A percentile compares a stretch with the other conserved stretches of the same genome.
Evolutionary conservation across 1,140 invertebrate species (phyloP).

Genomic region (Rhizoglyphus robini): DNA sequence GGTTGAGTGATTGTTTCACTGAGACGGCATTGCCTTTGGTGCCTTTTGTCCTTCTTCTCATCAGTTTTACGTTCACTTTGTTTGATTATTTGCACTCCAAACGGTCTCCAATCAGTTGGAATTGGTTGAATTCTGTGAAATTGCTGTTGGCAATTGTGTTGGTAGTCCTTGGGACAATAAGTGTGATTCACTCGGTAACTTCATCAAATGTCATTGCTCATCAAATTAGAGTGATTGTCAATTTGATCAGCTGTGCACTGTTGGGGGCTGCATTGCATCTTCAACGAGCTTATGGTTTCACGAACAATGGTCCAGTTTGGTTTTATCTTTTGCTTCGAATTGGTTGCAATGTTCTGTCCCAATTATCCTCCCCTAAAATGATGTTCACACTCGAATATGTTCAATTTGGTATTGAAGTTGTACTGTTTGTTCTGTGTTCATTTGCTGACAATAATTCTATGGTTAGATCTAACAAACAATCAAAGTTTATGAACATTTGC

Average conservation of each 20-base stretch:
- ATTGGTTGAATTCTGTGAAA: background rate
- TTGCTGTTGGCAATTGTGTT: background rate
- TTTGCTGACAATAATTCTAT: background rate
- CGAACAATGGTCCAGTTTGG: constrained; percentile 9
- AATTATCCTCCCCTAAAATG: background rate
- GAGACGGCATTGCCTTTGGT: constrained; percentile 70
- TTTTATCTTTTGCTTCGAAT: constrained; percentile 4
- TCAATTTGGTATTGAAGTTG: background rate
- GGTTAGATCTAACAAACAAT: background rate
- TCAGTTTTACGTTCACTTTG: constrained; percentile 31
- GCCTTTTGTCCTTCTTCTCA: constrained; percentile 70
- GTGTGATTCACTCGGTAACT: no score
- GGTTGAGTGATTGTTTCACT: constrained; percentile 73
- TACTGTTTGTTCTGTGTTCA: background rate
- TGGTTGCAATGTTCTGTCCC: background rate
- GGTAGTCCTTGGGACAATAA: background rate
- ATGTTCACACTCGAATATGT: background rate
- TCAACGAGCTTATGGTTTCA: background rate
- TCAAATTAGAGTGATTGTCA: background rate
- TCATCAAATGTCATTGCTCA: background rate
- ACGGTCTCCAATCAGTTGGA: background rate
- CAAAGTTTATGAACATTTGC: constrained; percentile 40
- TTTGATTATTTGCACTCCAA: background rate
- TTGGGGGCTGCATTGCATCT: background rate
- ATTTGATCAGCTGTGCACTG: background rate